Evolutionary conservation across 2,797 vertebrate genomes (phyloP).

Genomic region (Phalanger gymnotis): DNA sequence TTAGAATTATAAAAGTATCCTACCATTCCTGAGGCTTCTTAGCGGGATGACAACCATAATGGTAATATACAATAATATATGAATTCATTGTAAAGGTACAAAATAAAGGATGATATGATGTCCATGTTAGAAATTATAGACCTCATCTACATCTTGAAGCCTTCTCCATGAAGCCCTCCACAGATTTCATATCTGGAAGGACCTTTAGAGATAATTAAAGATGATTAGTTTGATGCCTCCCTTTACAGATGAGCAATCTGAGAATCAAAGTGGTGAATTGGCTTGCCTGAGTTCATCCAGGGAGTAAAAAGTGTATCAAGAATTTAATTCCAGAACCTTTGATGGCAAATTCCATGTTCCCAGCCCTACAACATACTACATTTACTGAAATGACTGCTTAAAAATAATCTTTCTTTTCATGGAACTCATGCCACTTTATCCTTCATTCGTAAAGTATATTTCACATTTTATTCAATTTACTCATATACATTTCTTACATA

Average conservation of each 20-base stretch:
- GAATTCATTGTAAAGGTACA: not conserved
- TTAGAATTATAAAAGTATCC: not conserved
- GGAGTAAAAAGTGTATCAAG: not conserved
- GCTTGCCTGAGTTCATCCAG: not conserved
- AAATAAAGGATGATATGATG: not conserved
- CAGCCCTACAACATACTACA: fast-evolving
- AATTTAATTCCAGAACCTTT: not conserved
- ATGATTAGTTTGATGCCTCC: not conserved
- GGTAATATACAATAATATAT: not conserved
- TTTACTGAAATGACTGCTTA: not conserved
- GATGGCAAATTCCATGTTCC: not conserved
- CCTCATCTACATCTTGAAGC: not conserved
- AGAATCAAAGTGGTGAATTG: not conserved
- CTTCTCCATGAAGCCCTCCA: not conserved
- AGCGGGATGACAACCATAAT: not conserved
- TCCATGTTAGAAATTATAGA: not conserved
- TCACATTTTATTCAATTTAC: not conserved
- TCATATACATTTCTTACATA: not conserved
- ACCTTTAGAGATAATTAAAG: not conserved
- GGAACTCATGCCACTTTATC: not conserved
- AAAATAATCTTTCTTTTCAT: not conserved
- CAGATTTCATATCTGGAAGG: not conserved
- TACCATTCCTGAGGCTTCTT: too few species aligned
- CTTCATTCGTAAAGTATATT: not conserved
- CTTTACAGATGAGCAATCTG: not conserved